phyloP scores from a whole-genome alignment of 2,113 vertebrate species.

The Corydoras maculifer region DNA sequence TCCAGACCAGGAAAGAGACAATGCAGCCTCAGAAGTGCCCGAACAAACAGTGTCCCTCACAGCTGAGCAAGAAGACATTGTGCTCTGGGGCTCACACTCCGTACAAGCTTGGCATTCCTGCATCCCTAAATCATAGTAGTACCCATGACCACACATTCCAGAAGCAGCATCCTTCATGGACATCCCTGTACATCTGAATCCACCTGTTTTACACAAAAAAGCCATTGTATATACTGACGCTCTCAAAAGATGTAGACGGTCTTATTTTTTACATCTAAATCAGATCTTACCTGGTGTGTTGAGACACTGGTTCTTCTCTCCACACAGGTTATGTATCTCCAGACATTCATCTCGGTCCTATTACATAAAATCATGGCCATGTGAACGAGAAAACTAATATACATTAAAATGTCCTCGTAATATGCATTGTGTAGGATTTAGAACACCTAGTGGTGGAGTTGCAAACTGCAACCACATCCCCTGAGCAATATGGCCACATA shows the following conservation, averaged over 20 bases:
- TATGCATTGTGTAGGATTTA: too few species aligned
- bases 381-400: neutral
- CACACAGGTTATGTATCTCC: constrained; percentile 74
- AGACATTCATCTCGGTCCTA: constrained; percentile 82
- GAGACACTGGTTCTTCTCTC: constrained; percentile 78
- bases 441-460: too few species aligned
- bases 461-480: too few species aligned
- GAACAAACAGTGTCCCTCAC: constrained; percentile 69
- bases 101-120: constrained; percentile 77
- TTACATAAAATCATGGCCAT: constrained; percentile 30
- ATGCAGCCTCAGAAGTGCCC: constrained; percentile 52
- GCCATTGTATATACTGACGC: neutral
- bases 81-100: constrained; percentile 66
- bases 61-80: constrained; percentile 61
- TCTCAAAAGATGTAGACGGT: constrained; percentile 5
- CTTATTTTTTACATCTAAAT: too few species aligned
- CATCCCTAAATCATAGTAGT: constrained; percentile 81
- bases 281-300: constrained; percentile 73
- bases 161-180: constrained; percentile 65
- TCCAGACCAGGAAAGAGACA: constrained; percentile 71
- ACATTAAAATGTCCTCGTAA: too few species aligned
- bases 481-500: too few species aligned
- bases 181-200: constrained; percentile 78
- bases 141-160: constrained; percentile 72
- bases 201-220: constrained; percentile 57